These are phyloP conservation scores for Nyctibius grandis DNA, from an alignment of 2,797 vertebrate genomes.

Conservation along the genomic window DNA sequence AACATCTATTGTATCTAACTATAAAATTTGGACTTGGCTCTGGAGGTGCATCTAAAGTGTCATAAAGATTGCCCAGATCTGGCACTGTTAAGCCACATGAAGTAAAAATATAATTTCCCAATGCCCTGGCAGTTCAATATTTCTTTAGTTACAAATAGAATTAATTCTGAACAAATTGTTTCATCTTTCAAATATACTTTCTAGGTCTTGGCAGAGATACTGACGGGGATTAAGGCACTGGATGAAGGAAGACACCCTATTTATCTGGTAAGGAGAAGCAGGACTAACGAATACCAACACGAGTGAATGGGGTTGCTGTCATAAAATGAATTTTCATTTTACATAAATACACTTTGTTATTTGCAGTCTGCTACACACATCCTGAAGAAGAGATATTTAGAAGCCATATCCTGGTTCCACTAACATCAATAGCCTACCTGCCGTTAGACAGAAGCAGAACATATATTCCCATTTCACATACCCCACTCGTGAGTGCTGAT, in stretches of 20 bases:
- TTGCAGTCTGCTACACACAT: background rate
- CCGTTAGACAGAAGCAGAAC: background rate
- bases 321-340: background rate
- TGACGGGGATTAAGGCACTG: constrained; percentile 73
- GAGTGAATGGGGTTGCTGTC: background rate
- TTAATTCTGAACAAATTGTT: background rate
- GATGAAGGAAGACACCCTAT: constrained; percentile 68
- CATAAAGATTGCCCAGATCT: background rate
- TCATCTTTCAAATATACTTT: background rate
- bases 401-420: background rate
- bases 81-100: background rate
- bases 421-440: background rate
- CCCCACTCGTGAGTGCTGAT: background rate
- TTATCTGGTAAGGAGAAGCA: constrained; percentile 72
- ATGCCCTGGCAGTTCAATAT: background rate
- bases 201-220: constrained; percentile 76
- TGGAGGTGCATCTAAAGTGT: background rate
- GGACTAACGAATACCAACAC: background rate
- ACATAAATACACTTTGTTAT: background rate
- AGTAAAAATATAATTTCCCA: background rate
- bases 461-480: background rate
- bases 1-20: background rate
- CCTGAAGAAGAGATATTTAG: background rate
- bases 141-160: background rate
- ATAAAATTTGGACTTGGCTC: background rate